Base-by-base conservation (phyloP, 2,113 vertebrate genomes). In the Mustela lutreola region DNA sequence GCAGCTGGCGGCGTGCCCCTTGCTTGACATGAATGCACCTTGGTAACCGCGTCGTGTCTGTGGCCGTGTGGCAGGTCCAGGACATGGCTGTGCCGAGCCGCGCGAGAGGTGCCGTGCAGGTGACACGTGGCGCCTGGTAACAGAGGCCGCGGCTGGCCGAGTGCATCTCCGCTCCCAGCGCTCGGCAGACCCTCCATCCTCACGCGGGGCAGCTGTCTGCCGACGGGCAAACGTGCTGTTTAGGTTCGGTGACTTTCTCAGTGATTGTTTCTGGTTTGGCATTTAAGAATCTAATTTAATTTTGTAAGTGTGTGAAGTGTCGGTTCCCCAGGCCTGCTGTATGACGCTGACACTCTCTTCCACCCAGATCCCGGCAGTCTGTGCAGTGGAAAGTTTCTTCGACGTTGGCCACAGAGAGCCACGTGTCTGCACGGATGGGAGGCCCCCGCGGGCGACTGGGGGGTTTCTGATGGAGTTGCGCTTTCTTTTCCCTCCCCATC, bases 231-330 rank as follows among this genome's bases (percentile, higher is more conserved):
- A 0, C 18, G 91, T 39, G 75, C 96, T 82, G 2, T 94, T 91
- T 85, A 2, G 89, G 76, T 42, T 42, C n/a, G 28, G 70, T 45
- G 94, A 71, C 63, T 95, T 95, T 91, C 89, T 84, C 89, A 11
- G 91, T 3, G 97, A 28, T 71, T 36, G 89, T 62, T 94, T 94
- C 70, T 56, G 92, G 95, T 87, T 83, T 84, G 22, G 71, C 88
- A 33, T 91, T 94, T 60, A 67, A 75, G 95, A 88, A 18, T 83
- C 80, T 88, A 6, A 53, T 60, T 83, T 94, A 60, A 45, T 48
- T 94, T 45, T 33, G n/a, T 73, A 21, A 31, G 92, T 58, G 63
- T 84, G 71, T 60, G 39, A 60, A 63, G 75, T 63, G 87, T 58
- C 42, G 45, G 24, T n/a, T 45, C 7, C 50, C 63, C 67, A 11